Base-by-base conservation (phyloP, 30 jellyfish, hydroid and myxozoan genomes). In the Hydractinia symbiolongicarpus region DNA sequence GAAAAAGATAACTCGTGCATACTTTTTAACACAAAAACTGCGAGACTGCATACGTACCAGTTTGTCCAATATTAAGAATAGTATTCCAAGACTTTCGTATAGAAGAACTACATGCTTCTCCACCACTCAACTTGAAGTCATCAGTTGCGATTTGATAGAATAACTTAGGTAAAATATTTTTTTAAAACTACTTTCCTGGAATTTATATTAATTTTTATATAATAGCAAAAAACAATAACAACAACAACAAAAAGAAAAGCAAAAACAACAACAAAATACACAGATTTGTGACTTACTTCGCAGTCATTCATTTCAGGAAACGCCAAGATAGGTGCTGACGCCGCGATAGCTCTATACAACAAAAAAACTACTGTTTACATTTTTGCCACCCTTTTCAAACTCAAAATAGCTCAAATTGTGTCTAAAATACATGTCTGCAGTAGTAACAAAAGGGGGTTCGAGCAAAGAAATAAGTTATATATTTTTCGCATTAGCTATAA, bases 311-410 rank as follows among this genome's bases (percentile, higher is more conserved):
- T 90, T 8, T 86, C 95, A 2, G 95, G 93, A 78, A 73, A 91
- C 10, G 95, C 98, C 73, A 86, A 74, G 7, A 91, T 87, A 8
- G 98, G 98, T 11, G 98, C 98, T 54, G 98, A 91, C 53, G 96
- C 96, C 51, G 98, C 30, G 9, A 91, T 91, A 10, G 98, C 96
- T 49, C 98, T 91, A 77, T 13, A 64, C 9, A 44, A 64, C 15
- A 6, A 85, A 85, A 53, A 21, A 15, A 1, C 1, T 15, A 13
- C n/a, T 67, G 78, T 10, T 13, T 20, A 11, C 78, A 67, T 67
- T 67, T 21, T 13, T 67, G 19, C 50, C 50, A 20, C 11, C 19
- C 50, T 67, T 21, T 15, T 15, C 50, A 30, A 30, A 30, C 44
- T 30, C 44, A 30, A 30, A 30, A 30, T 30, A 30, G 44, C 44